Percentiles rank a stretch among this genome's conserved stretches.
phyloP scores from a whole-genome alignment of 2,888 invertebrate genomes.

The Xestia sexstrigata region DNA sequence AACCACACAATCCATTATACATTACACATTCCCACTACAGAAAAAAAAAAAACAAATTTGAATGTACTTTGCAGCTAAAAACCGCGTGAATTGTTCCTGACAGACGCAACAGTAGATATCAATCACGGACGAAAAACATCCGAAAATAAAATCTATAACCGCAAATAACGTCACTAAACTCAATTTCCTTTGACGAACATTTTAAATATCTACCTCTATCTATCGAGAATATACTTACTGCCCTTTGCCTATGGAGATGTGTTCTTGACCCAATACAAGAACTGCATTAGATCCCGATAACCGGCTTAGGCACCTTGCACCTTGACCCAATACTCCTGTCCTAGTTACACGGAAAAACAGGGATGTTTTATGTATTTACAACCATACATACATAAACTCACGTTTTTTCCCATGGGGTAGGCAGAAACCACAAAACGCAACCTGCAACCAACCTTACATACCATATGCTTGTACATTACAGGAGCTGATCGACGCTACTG shows the following conservation, averaged over 20 bases:
- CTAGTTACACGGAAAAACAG: conserved; percentile 51
- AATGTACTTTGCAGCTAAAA: neutral
- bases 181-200: conserved; percentile 6
- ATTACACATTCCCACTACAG: neutral
- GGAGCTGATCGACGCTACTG: no score
- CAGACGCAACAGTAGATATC: neutral
- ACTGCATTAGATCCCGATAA: conserved; percentile 77
- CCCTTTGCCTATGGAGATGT: conserved; percentile 14
- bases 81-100: neutral
- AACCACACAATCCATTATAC: neutral
- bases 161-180: neutral
- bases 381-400: neutral
- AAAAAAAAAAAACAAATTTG: neutral
- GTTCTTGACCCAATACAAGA: conserved; percentile 62
- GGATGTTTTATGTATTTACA: conserved; percentile 20
- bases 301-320: conserved; percentile 68
- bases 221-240: neutral
- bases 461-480: no score
- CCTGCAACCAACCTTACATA: neutral
- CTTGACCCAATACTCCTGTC: conserved; percentile 70
- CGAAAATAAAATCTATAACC: no score
- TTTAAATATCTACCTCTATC: conserved; percentile 4
- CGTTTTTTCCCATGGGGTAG: neutral
- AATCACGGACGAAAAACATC: neutral
- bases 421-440: neutral